Evolutionary conservation across 2,113 vertebrate genomes (phyloP).

Genomic region (Mesocricetus auratus): DNA sequence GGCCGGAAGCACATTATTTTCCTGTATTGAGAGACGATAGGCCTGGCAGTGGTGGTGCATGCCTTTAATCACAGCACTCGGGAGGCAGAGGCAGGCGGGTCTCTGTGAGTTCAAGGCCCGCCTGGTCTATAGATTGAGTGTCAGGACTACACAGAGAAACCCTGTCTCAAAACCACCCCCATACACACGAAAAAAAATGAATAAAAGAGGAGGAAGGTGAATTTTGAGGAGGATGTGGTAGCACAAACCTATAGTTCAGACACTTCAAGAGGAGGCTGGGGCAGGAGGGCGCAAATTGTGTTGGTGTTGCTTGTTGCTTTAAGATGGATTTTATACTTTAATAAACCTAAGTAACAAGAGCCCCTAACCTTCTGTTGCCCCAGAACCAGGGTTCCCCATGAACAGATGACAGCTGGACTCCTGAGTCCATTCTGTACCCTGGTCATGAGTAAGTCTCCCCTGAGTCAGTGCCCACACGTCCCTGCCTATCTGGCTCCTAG

Average conservation of each 20-base stretch:
- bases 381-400: not conserved
- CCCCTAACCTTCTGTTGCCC: not conserved
- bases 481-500: conserved; percentile 35
- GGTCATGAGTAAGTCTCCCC: not conserved
- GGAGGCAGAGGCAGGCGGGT: too few species aligned
- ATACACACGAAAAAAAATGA: too few species aligned
- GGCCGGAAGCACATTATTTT: not conserved
- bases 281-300: not conserved
- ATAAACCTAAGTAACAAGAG: conserved; percentile 9
- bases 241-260: not conserved
- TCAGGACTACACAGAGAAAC: too few species aligned
- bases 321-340: not conserved
- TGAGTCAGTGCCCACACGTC: not conserved
- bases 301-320: not conserved
- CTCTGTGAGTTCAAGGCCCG: too few species aligned
- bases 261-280: not conserved
- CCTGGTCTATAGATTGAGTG: too few species aligned
- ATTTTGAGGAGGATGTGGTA: not conserved
- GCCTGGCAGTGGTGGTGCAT: too few species aligned
- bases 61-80: too few species aligned
- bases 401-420: not conserved
- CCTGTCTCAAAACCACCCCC: too few species aligned
- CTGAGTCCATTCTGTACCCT: not conserved
- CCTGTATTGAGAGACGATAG: not conserved
- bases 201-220: not conserved